Evolutionary conservation across 37 sponge, comb jelly and placozoan species (phyloP).

Genomic region (Theonella swinhoei): DNA sequence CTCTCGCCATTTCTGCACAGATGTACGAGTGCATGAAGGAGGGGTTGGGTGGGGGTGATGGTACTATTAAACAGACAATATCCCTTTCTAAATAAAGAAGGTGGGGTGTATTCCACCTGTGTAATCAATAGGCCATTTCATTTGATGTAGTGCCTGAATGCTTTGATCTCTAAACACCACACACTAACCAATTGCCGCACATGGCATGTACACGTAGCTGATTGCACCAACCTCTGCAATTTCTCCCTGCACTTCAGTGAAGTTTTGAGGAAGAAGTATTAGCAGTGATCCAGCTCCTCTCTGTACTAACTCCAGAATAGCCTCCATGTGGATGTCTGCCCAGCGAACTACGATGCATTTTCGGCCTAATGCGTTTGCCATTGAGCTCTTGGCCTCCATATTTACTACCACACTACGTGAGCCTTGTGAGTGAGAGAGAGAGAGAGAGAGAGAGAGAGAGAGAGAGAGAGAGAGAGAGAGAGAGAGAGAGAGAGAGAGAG

Average conservation of each 20-base stretch:
- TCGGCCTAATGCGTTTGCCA: slow-evolving; percentile 58
- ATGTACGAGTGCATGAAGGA: too few species aligned
- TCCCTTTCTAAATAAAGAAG: too few species aligned
- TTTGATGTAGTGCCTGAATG: too few species aligned
- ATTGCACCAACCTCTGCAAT: slow-evolving; percentile 27
- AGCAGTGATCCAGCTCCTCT: slow-evolving; percentile 82
- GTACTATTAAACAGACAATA: too few species aligned
- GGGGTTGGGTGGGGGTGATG: too few species aligned
- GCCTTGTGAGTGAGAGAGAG: slow-evolving; percentile 34
- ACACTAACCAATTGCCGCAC: too few species aligned
- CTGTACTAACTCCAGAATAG: slow-evolving; percentile 53
- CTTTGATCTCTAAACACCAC: too few species aligned
- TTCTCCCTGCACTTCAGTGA: slow-evolving; percentile 1
- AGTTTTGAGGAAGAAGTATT: slow-evolving; percentile 62
- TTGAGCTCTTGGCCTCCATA: slow-evolving; percentile 78
- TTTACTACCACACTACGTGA: slow-evolving; percentile 79
- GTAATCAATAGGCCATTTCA: too few species aligned
- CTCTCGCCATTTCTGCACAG: slow-evolving; percentile 68
- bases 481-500: background rate
- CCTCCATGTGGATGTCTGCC: slow-evolving; percentile 53
- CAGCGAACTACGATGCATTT: slow-evolving; percentile 77
- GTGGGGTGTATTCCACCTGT: too few species aligned
- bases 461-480: too few species aligned
- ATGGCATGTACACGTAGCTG: too few species aligned
- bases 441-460: too few species aligned